Base-by-base conservation (phyloP, 2,113 vertebrate genomes). In the Myrmecobius fasciatus region DNA sequence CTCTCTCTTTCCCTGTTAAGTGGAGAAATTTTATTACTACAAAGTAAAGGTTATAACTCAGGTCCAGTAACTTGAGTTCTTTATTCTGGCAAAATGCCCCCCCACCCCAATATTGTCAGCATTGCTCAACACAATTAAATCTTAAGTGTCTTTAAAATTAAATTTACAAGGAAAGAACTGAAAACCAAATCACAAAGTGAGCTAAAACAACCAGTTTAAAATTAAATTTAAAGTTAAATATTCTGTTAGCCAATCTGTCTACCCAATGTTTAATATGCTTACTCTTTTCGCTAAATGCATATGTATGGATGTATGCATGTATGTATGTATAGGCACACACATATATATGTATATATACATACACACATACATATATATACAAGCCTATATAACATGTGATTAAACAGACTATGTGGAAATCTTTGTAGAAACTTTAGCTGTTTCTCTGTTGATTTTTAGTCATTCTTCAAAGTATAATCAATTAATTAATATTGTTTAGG, bases 381-480 rank as follows among this genome's bases (percentile, higher is more conserved):
- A n/a, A n/a, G n/a, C n/a, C n/a, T n/a, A n/a, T n/a, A n/a, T 8
- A 24, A 83, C 43, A 2, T 24, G 2, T 43, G n/a, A 20, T 3
- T 83, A 43, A 83, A 83, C 17, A 83, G 67, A 83, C n/a, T 43
- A 43, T 43, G 8, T 67, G 31, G 60, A 75, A 75, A 43, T 75
- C 67, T 43, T 75, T 75, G 22, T 75, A 75, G 67, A n/a, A 43
- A 83, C 24, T 20, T 43, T 83, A 43, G 67, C 20, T 43, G n/a
- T 83, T 83, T 83, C n/a, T 43, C 36, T 83, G 26, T 28, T 24
- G 43, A 43, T 83, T 83, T 83, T 83, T 91, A 52, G 31, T 46
- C 31, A 93, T 91, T 88, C 91, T 94, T 93, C 49, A 49, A 93
- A 89, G 67, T n/a, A 53, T 67, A 95, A 7, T 3, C 12, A 92